These are phyloP conservation scores for Darevskia nairensis DNA, from an alignment of 2,797 vertebrate species.

Conservation along the genomic window DNA sequence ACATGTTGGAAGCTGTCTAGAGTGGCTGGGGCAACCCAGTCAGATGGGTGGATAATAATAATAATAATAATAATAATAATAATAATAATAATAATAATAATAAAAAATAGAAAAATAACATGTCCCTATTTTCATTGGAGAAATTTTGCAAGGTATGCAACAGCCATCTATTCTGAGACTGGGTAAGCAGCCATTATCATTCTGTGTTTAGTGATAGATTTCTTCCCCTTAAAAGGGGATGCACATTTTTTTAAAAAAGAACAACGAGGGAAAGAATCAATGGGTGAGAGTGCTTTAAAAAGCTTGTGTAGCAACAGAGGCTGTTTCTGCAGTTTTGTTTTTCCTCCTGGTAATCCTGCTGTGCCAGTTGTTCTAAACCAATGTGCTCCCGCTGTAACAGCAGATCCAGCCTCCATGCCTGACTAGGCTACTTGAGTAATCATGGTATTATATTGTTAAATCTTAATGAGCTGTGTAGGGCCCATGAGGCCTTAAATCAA, in stretches of 20 bases:
- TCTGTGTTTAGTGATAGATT: not conserved
- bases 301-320: not conserved
- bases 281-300: not conserved
- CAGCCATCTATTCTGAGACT: not conserved
- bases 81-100: no score
- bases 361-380: constrained; percentile 27
- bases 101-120: no score
- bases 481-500: not conserved
- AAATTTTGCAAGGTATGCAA: no score
- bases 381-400: constrained; percentile 13
- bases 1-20: no score
- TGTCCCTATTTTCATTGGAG: no score
- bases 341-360: constrained; percentile 6
- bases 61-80: no score
- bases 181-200: not conserved
- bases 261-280: not conserved
- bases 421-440: constrained; percentile 34
- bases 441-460: constrained; percentile 14
- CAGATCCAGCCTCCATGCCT: not conserved
- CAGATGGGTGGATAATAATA: no score
- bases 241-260: no score
- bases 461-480: not conserved
- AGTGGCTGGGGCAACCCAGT: no score
- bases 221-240: not conserved
- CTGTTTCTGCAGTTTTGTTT: not conserved